Evolutionary conservation across 2,113 vertebrate species (phyloP), one percentile per base, ranked within the genome.

Genomic region (Salvelinus fontinalis): DNA sequence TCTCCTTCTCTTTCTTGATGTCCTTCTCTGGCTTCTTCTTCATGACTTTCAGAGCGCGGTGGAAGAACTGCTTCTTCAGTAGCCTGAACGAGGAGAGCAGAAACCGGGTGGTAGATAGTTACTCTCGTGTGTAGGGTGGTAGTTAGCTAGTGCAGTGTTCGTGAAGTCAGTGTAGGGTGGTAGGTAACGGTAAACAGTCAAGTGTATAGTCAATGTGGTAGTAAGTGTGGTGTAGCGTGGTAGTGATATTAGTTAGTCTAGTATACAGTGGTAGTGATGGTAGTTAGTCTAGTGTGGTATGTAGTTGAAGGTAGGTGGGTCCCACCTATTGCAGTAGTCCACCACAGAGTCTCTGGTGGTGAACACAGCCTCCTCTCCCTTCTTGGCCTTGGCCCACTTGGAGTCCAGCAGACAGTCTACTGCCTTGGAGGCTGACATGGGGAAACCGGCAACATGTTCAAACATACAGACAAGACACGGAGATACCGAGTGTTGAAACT

Each of bases 361-460:
- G 92, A 99, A 99, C 68, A 99, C 84, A 65, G 96, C 95, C 83
- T 99, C 97, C 54, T 98, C 97, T 83, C 96, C 95, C 87, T 99
- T 99, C 93, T 97, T 99, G 20, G 95, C 95, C 86, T 96, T 99
- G 82, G 97, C 96, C 98, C 97, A 99, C 85, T 99, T 99, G 20
- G 98, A 99, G 92, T 99, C 97, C 92, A 99, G 83, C 79, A 99
- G 95, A 89, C 95, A 96, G 85, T 99, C 97, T 88, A 99, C 97
- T 22, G 98, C 97, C 95, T 98, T 99, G 57, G 96, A 99, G 75
- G 97, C 98, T 99, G 83, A 78, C 57, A 54, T 44, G 39, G 18
- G 2, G 39, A 85, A 9, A 83, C 70, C 83, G 1, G 5, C 69
- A 0, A 0, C 13, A 65, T 4, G 3, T 75, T 51, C 26, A 75